A percentile compares a stretch with the other conserved stretches of the same genome.
Conservation (phyloP, 2,113 vertebrate genomes). For the Peromyscus leucopus region DNA sequence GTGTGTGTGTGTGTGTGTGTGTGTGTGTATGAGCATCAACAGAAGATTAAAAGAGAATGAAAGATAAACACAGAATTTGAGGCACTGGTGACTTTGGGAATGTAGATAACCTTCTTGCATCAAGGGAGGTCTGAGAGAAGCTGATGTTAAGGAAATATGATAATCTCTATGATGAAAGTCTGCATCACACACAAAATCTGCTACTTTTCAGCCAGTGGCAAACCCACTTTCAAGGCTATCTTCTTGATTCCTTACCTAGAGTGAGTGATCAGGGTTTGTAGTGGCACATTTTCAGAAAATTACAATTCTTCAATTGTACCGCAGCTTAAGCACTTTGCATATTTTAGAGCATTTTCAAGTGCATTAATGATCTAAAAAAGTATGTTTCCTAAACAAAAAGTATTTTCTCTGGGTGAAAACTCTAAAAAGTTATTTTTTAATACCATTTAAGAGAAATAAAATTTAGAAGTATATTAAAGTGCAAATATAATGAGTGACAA, state of each 20-base stretch:
- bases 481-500: slow-evolving; percentile 29
- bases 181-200: neutral
- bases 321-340: neutral
- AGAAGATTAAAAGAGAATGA: neutral
- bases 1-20: neutral
- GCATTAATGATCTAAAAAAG: neutral
- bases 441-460: slow-evolving; percentile 46
- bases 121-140: neutral
- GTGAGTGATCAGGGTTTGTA: neutral
- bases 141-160: neutral
- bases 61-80: slow-evolving; percentile 4
- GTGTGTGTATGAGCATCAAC: neutral
- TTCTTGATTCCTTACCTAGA: neutral
- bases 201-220: neutral
- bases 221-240: neutral
- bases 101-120: neutral
- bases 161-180: neutral
- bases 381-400: neutral
- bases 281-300: neutral
- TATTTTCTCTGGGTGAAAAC: slow-evolving; percentile 1
- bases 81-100: neutral
- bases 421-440: neutral
- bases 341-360: slow-evolving; percentile 6
- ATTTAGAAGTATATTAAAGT: slow-evolving; percentile 23
- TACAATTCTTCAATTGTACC: neutral